Evolutionary conservation across 2,797 vertebrate genomes (phyloP).

Genomic region (Gambusia yucatana): DNA sequence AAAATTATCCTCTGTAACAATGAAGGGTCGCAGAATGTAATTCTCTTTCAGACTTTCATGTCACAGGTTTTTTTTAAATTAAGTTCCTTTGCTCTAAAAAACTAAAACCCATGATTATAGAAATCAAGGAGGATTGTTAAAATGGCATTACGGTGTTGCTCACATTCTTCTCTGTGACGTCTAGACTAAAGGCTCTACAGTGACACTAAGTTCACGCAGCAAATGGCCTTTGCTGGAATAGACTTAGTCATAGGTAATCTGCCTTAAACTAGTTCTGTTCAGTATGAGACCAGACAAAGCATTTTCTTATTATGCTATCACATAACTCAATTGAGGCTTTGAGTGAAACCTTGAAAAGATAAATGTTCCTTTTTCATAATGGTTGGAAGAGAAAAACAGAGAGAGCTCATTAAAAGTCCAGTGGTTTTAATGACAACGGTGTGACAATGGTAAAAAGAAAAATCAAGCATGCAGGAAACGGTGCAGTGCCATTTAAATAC

Average conservation of each 20-base stretch:
- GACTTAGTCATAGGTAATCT: conserved; percentile 74
- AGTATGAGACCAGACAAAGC: conserved; percentile 76
- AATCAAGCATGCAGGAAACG: background rate
- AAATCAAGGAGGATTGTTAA: conserved; percentile 60
- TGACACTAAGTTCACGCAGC: conserved; percentile 63
- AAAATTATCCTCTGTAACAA: conserved; percentile 15
- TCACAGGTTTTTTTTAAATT: conserved; percentile 24
- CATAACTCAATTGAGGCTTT: conserved; percentile 63
- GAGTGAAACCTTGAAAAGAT: conserved; percentile 70
- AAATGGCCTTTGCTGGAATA: conserved; percentile 68
- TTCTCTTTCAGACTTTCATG: conserved; percentile 25
- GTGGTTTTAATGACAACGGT: conserved; percentile 8
- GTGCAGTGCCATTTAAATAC: background rate
- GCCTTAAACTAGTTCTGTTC: conserved; percentile 68
- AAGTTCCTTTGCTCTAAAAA: conserved; percentile 26
- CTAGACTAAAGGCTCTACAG: conserved; percentile 61
- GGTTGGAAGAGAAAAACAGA: conserved; percentile 57
- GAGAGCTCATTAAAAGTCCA: conserved; percentile 64
- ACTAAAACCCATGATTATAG: conserved; percentile 23
- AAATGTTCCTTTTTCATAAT: conserved; percentile 74
- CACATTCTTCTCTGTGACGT: conserved; percentile 41
- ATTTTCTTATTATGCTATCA: conserved; percentile 73
- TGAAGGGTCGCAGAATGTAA: conserved; percentile 8
- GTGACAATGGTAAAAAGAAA: conserved; percentile 37
- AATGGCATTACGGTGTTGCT: conserved; percentile 52